Base-by-base conservation (phyloP, 2,113 vertebrate species). In the Spea bombifrons region DNA sequence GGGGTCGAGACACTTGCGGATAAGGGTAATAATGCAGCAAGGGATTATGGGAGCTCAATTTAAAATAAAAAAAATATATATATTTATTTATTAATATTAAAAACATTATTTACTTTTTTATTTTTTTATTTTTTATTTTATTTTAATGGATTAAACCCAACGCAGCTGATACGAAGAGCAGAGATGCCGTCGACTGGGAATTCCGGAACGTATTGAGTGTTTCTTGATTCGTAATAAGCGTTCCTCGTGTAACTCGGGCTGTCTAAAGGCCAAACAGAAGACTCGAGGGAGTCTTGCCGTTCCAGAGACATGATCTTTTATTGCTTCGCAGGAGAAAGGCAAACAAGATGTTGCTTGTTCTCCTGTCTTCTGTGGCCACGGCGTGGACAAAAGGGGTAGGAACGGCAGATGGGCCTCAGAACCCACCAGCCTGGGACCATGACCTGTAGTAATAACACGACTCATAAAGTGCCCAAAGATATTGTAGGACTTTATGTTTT, bases 281-380 rank as follows among this genome's bases (percentile, higher is more conserved):
- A 47, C 73, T 65, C 73, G 8, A 50, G 59, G 57, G 73, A 75
- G 47, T 65, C 0, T 61, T 4, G 5, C 16, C 30, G 47, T 61
- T 73, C 44, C 45, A 12, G 55, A 73, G 71, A 73, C 55, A 47
- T 61, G 55, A 61, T 73, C 44, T 50, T 73, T 73, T 73, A 73
- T 59, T 73, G 71, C 55, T 64, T 75, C 57, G 49, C 73, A 64
- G 65, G 2, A 30, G 30, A 17, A 61, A 75, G 73, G 57, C 73
- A 75, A 75, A 75, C 59, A 74, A 63, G 45, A 63, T 48, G 17
- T 46, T 17, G 7, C 13, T 12, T 13, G 30, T 50, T 7, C 59
- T 30, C 13, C 15, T 17, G 17, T 46, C 30, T 44, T 55, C 16
- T 16, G 15, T 47, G 16, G 43, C 30, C 47, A 64, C 45, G 65